phyloP scores from a whole-genome alignment of 2,888 invertebrate species.

The Andricus quercusramuli region DNA sequence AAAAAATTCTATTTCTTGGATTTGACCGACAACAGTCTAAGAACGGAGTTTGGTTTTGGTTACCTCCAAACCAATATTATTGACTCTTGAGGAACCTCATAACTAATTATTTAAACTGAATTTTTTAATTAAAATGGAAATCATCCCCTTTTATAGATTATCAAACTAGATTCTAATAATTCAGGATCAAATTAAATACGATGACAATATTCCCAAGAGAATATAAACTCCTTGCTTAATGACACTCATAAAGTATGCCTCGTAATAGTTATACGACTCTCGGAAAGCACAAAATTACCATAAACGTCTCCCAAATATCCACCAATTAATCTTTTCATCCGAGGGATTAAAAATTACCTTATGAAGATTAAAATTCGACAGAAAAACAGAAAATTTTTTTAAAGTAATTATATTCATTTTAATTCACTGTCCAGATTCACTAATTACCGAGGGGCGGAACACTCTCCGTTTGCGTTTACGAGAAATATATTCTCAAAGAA shows the following conservation, averaged over 20 bases:
- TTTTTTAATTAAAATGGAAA: no score
- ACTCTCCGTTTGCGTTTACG: no score
- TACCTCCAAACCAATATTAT: no score
- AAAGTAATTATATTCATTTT: neutral
- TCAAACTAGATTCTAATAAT: neutral
- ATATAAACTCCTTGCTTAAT: constrained; percentile 16
- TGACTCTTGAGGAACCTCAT: no score
- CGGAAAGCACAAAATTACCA: neutral
- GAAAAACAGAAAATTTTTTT: neutral
- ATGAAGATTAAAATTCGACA: neutral
- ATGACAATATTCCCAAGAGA: constrained; percentile 9
- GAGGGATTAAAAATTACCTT: neutral
- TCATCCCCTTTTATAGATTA: neutral
- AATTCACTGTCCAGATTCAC: neutral
- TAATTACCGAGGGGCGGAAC: no score
- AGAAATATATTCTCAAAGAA: no score
- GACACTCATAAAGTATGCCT: constrained; percentile 8
- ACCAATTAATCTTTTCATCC: neutral
- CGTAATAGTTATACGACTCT: neutral
- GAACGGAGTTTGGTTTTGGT: no score
- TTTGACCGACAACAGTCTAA: no score
- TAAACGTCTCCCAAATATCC: neutral
- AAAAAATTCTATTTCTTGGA: no score
- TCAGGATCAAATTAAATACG: neutral
- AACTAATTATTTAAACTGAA: no score